These are phyloP conservation scores for Holothuria scabra DNA, from an alignment of 53 echinoderm and acorn worm genomes.

Conservation along the genomic window DNA sequence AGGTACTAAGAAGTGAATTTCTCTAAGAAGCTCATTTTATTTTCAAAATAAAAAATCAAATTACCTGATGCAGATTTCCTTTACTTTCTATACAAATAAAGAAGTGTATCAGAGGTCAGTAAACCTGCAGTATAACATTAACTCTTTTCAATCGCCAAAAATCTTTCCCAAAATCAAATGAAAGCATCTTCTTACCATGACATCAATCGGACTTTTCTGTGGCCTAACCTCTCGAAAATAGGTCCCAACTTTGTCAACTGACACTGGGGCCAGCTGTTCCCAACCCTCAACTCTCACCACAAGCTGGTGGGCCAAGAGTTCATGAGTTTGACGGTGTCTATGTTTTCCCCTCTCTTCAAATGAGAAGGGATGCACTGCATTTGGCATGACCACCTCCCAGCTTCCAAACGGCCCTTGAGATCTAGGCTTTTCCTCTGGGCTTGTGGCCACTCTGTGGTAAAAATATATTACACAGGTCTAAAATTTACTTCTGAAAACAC, in stretches of 20 bases:
- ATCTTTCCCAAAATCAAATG: neutral
- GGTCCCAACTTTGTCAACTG: constrained; percentile 94
- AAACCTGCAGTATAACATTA: no score
- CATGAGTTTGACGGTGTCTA: constrained; percentile 92
- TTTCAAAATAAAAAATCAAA: no score
- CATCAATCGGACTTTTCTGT: constrained; percentile 74
- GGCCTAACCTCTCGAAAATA: constrained; percentile 91
- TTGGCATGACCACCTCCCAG: constrained; percentile 81
- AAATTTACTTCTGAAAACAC: no score
- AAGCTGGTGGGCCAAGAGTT: constrained; percentile 87
- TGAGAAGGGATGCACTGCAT: constrained; percentile 80
- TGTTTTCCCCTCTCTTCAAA: constrained; percentile 96
- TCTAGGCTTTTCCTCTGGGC: constrained; percentile 56
- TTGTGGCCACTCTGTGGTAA: constrained; percentile 62
- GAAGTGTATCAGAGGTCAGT: no score
- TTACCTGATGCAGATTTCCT: no score
- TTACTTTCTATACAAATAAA: no score
- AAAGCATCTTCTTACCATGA: constrained; percentile 65
- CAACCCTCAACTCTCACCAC: constrained; percentile 93
- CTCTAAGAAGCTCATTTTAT: no score
- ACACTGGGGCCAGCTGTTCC: constrained; percentile 90
- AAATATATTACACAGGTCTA: neutral
- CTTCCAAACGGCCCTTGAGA: constrained; percentile 60
- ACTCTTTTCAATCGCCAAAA: neutral
- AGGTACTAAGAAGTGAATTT: no score